Base-by-base conservation (phyloP, 2,888 invertebrate genomes). In the Diplolepis rosae region DNA sequence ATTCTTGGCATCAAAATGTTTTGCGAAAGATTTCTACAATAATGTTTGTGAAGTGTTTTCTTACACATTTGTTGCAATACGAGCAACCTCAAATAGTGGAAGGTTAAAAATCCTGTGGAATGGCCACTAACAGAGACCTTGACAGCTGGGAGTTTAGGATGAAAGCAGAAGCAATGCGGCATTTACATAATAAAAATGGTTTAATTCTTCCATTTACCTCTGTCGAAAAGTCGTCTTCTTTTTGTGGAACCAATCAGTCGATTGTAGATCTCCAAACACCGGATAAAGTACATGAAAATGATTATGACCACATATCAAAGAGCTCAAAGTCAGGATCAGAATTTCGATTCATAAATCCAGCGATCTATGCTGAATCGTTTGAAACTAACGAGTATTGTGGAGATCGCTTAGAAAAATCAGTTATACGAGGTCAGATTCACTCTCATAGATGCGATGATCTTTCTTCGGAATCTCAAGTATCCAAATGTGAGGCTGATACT, bases 311-410 rank as follows among this genome's bases (percentile, higher is more conserved):
- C n/a, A 3, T 4, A 0, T 61, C 61, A 24, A 45, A 50, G 18
- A 73, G 65, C 22, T 75, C 73, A 4, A 76, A 51, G 56, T 82
- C 82, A 0, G 69, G 75, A 5, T 22, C 77, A n/a, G 82, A 83
- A 30, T 71, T 82, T 32, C 80, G 92, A 71, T 92, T 91, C 80
- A 91, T 92, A 66, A 92, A 92, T 83, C 90, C 92, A 0, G 92
- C 93, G 5, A 92, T 92, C 75, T 92, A 90, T 75, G 90, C 92
- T 1, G 92, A 92, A 82, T 89, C 90, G 0, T 86, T 90, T 0
- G 89, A 90, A 71, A 79, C 89, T 0, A 87, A 90, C 42, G 90
- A 87, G 77, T 69, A 80, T 56, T 35, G 56, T 22, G 56, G 56
- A 35, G 56, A 39, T 56, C 35, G 35, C 32, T 3, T 35, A 6